Evolutionary conservation across 2,797 vertebrate species (phyloP), one percentile per base, ranked within the genome.

Genomic region (Graptemys geographica): DNA sequence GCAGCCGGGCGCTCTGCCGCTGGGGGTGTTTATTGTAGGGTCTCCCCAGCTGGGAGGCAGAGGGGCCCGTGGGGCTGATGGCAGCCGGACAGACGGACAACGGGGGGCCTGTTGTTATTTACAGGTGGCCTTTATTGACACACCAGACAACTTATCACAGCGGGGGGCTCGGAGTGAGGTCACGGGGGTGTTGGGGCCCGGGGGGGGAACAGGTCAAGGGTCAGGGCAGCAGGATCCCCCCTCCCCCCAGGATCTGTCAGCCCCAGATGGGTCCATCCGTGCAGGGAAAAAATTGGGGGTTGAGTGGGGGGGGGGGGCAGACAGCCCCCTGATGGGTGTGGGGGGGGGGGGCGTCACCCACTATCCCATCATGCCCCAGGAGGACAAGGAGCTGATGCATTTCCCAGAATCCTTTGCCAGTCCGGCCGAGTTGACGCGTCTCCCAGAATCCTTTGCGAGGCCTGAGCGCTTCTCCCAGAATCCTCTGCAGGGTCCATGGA

Each of bases 101-200:
- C 15, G 37, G 41, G 55, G 55, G 25, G 6, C 44, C 55, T 12
- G 25, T 23, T 81, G 33, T 82, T 93, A 93, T 89, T 65, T 89
- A 89, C 91, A 93, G 69, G 72, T 41, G 51, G 78, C 57, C 41
- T 93, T 89, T 93, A 86, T 86, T 93, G 78, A 89, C 83, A 89
- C 79, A 86, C 79, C 47, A 49, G 72, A 83, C 86, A 93, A 89
- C 21, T 23, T 74, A 74, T 11, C 25, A 28, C 21, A 23, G 72
- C 4, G 72, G 37, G 41, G 37, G 69, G 21, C 62, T 53, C 51
- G 69, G 49, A 81, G 51, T 79, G 79, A 86, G 80, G 52, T 80
- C 82, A 89, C 25, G 49, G 62, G 33, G 76, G 13, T 51, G 51
- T 51, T 13, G 51, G 13, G 51, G 51, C 51, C 51, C 5, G 44